Evolutionary conservation across 2,888 invertebrate genomes (phyloP), one percentile per base, ranked within the genome.

Genomic region (Tyria jacobaeae): DNA sequence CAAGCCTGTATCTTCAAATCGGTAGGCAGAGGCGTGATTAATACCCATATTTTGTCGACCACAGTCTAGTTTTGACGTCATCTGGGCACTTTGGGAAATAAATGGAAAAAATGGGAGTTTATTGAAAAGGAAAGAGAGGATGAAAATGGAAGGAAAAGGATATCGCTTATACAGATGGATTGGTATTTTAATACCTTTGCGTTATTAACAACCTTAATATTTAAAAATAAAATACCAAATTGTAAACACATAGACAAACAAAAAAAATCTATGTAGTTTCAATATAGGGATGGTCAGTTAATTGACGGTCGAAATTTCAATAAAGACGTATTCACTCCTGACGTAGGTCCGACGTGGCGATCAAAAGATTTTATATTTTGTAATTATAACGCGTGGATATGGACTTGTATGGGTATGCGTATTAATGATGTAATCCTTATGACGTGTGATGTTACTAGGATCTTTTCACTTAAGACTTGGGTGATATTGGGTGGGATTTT

Each of bases 281-380:
- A 61, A 34, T n/a, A 58, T 60, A 71, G 56, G 76, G 75, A 51
- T 73, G 74, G 69, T 74, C 74, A 83, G 84, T 89, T 92, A 93
- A 92, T 92, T 91, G 89, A 88, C 84, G 80, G 83, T 74, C 68
- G 82, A 82, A 83, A 83, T 88, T 89, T 89, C 87, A 91, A 90
- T 91, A 89, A 85, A 81, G 80, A 79, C 79, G 82, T 86, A 75
- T 75, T 73, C 68, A 83, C 79, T 70, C 72, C 78, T 92, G 92
- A 92, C 80, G 91, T 75, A 89, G 92, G 92, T 92, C 84, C 80
- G 86, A 85, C 88, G 81, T 73, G 68, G 72, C 67, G 79, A 83
- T 86, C 84, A 85, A 83, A 84, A 85, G 85, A 85, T 85, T 84
- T 83, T 78, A 80, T 85, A 83, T 80, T 75, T 73, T 79, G 78